Evolutionary conservation across 64 coral and sea anemone species (phyloP).

Genomic region (Orbicella faveolata): DNA sequence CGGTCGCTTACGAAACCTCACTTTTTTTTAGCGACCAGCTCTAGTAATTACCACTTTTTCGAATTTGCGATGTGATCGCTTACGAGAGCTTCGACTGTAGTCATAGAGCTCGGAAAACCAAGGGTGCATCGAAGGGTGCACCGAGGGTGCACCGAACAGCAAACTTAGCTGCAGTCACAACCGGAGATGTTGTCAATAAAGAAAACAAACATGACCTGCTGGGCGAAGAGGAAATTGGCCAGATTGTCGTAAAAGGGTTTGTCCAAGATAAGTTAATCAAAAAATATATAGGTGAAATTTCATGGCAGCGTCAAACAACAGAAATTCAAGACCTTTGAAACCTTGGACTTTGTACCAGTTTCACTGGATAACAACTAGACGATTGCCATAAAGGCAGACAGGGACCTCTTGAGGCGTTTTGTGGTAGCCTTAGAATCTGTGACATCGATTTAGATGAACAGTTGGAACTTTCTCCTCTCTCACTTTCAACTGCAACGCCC

Average conservation of each 20-base stretch:
- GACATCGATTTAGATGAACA: no score
- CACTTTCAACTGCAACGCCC: no score
- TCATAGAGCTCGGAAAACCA: neutral
- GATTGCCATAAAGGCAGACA: conserved; percentile 15
- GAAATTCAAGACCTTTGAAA: conserved; percentile 37
- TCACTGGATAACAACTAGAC: conserved; percentile 2
- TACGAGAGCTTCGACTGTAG: conserved; percentile 1
- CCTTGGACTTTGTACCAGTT: conserved; percentile 11
- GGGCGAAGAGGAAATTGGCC: neutral
- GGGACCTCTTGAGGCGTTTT: conserved; percentile 22
- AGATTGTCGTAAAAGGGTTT: conserved; percentile 35
- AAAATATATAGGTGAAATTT: conserved; percentile 6
- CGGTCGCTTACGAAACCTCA: no score
- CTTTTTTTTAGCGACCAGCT: no score
- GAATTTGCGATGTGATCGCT: no score
- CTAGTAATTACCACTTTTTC: no score
- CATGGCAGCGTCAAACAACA: conserved; percentile 27
- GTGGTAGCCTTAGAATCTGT: conserved; percentile 23
- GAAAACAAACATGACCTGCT: conserved; percentile 30
- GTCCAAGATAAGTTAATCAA: conserved; percentile 11
- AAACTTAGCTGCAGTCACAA: conserved; percentile 45
- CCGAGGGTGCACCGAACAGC: conserved; percentile 29
- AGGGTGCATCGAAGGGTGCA: neutral
- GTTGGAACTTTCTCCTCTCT: no score
- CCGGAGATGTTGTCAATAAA: conserved; percentile 53